These are phyloP conservation scores for Coreoperca whiteheadi DNA, from an alignment of 2,113 vertebrate genomes.

Conservation along the genomic window DNA sequence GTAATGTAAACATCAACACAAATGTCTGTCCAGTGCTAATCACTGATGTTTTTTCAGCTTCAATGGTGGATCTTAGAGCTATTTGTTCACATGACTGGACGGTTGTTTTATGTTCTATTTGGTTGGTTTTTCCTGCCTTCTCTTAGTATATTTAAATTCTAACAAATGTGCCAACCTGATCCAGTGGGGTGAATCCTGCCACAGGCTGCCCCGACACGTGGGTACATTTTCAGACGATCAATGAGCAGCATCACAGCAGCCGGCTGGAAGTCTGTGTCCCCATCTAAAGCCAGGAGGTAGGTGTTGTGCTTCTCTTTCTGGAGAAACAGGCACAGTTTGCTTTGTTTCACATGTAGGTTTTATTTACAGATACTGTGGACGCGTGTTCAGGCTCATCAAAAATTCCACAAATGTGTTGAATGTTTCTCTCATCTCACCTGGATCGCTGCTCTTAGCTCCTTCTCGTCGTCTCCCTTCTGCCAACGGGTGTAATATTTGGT, in stretches of 20 bases:
- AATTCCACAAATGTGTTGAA: not conserved
- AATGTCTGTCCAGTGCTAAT: not conserved
- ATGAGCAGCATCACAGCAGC: conserved; percentile 82
- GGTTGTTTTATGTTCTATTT: not conserved
- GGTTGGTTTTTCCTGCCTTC: not conserved
- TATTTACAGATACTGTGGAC: not conserved
- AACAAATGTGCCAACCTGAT: conserved; percentile 66
- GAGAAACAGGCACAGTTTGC: not conserved
- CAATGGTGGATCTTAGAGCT: not conserved
- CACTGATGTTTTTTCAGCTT: not conserved
- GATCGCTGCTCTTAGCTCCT: not conserved
- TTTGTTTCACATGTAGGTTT: not conserved
- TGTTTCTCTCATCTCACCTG: conserved; percentile 47
- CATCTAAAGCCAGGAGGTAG: conserved; percentile 83
- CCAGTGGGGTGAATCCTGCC: conserved; percentile 86
- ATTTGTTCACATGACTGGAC: not conserved
- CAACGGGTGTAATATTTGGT: conserved; percentile 51
- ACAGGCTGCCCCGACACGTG: conserved; percentile 81
- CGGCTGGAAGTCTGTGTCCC: conserved; percentile 85
- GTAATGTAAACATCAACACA: not conserved
- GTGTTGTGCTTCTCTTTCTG: conserved; percentile 82
- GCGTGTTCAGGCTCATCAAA: not conserved
- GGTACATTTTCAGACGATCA: conserved; percentile 81
- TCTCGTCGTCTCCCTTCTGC: conserved; percentile 5
- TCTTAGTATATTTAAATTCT: not conserved